phyloP scores from a whole-genome alignment of 2,113 vertebrate species.

The Lasiurus borealis region DNA sequence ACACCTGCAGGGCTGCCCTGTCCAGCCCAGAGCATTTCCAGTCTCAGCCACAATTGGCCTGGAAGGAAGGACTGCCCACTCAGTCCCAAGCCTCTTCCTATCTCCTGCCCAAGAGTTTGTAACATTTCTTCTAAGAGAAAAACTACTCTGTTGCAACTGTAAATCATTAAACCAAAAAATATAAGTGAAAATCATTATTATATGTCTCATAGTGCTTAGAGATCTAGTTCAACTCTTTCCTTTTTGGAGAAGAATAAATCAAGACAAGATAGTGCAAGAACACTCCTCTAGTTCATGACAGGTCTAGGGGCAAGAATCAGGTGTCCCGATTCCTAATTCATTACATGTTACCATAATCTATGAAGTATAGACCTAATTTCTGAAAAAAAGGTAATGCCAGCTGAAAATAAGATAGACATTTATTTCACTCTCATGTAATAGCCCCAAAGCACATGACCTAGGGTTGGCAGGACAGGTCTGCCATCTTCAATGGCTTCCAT shows the following conservation, averaged over 20 bases:
- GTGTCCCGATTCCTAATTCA: neutral
- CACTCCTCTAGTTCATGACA: neutral
- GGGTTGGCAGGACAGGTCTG: neutral
- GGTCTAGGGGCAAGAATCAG: neutral
- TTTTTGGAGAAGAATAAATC: slow-evolving; percentile 30
- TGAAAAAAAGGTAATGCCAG: neutral
- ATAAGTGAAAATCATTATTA: neutral
- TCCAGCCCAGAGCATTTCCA: neutral
- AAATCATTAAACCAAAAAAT: neutral
- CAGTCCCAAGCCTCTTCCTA: neutral
- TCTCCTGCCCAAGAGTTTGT: neutral
- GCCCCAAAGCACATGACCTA: neutral
- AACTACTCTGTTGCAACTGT: neutral
- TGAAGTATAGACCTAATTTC: neutral
- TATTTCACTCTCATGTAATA: neutral
- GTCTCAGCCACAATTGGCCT: neutral
- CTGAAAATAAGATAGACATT: neutral
- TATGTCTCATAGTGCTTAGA: neutral
- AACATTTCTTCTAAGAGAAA: neutral
- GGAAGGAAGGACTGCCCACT: neutral
- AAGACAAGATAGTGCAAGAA: neutral
- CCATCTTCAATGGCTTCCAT: neutral
- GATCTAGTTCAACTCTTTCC: neutral
- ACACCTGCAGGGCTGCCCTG: neutral
- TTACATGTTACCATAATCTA: neutral